Conservation (phyloP, 64 coral and sea anemone species). For the Montipora cactus region DNA sequence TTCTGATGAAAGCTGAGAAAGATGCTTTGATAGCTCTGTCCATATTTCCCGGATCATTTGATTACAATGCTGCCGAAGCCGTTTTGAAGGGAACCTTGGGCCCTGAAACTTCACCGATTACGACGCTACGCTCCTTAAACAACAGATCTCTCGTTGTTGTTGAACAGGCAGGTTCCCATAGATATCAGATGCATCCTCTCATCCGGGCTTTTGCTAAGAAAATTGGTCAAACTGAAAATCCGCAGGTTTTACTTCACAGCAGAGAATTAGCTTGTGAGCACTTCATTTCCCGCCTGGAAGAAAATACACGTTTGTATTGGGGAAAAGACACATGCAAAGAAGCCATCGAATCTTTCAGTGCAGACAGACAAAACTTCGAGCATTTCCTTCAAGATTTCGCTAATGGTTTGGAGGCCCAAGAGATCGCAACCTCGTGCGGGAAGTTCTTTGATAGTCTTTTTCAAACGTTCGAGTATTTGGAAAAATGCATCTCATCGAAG, state of each 20-base stretch:
- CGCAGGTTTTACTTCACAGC: not conserved
- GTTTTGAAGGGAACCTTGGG: not conserved
- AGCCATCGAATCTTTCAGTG: conserved; percentile 44
- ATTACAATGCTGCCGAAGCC: not conserved
- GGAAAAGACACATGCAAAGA: conserved; percentile 40
- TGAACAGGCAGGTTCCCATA: not conserved
- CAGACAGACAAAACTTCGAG: conserved; percentile 55
- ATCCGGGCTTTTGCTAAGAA: conserved; percentile 40
- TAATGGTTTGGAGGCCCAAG: not conserved
- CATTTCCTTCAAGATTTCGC: conserved; percentile 5
- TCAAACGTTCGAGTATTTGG: too few relatives aligned
- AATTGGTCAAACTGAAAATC: not conserved
- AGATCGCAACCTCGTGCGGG: too few relatives aligned
- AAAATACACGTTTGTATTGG: conserved; percentile 3
- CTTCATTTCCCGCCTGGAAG: conserved; percentile 15
- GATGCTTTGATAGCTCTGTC: not conserved
- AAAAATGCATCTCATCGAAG: too few relatives aligned
- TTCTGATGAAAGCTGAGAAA: not conserved
- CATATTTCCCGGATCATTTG: not conserved
- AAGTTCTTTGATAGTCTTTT: too few relatives aligned
- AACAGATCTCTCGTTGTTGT: conserved; percentile 15
- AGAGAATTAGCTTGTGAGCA: not conserved
- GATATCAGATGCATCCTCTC: conserved; percentile 49
- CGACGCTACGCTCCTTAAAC: not conserved
- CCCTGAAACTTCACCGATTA: not conserved